Conservation (phyloP, 2,888 invertebrate genomes). For the Drosophila nigritarsus region DNA sequence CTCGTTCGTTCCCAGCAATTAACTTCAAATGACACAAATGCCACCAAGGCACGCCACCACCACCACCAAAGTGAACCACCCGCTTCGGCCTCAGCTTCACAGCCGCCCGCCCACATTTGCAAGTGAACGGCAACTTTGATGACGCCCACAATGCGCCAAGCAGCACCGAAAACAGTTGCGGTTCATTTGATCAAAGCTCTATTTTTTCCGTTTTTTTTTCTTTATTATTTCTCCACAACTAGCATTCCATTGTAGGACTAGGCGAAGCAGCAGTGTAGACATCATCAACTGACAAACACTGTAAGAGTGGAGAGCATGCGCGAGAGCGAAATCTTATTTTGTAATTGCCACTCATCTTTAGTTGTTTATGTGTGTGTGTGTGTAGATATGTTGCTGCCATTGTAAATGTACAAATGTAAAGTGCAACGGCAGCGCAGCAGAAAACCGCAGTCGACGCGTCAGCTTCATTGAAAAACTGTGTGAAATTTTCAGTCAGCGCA, state of each 20-base stretch:
- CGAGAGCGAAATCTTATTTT: conserved; percentile 59
- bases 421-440: conserved; percentile 53
- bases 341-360: conserved; percentile 65
- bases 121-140: conserved; percentile 78
- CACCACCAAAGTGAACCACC: conserved; percentile 38
- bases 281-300: conserved; percentile 9
- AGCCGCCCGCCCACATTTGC: conserved; percentile 64
- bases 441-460: conserved; percentile 17
- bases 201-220: conserved; percentile 8
- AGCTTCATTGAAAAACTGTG: conserved; percentile 69
- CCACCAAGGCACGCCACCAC: conserved; percentile 72
- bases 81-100: conserved; percentile 32
- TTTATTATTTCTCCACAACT: conserved; percentile 27
- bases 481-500: conserved; percentile 53
- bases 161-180: conserved; percentile 52
- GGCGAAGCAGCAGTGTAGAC: conserved; percentile 21
- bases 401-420: conserved; percentile 39
- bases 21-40: conserved; percentile 81
- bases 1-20: conserved; percentile 77
- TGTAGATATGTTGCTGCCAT: conserved; percentile 15
- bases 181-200: conserved; percentile 73
- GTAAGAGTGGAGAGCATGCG: conserved; percentile 21
- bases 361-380: conserved; percentile 19
- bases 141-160: conserved; percentile 68
- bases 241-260: conserved; percentile 73